Evolutionary conservation across 2,113 vertebrate genomes (phyloP).

Genomic region (Paramisgurnus dabryanus): DNA sequence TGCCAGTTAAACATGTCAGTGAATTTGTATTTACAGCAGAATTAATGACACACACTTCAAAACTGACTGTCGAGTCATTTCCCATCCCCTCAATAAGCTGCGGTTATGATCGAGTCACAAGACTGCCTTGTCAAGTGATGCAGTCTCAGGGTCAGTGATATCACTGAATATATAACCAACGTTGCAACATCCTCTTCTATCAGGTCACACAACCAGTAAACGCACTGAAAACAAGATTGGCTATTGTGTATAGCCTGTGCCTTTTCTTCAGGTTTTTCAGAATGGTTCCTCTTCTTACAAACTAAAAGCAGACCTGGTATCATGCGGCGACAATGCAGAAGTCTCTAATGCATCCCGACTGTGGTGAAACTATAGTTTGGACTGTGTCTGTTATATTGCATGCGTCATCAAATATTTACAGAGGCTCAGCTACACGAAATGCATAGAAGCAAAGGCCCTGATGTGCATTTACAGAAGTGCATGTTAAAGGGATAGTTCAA

Average conservation of each 20-base stretch:
- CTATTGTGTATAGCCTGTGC: background rate
- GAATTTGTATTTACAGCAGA: background rate
- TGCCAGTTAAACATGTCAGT: background rate
- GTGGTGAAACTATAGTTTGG: background rate
- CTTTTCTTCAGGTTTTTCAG: background rate
- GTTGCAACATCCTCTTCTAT: background rate
- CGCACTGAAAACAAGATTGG: constrained; percentile 2
- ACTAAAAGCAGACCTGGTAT: constrained; percentile 30
- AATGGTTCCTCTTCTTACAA: constrained; percentile 23
- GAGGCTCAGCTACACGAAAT: constrained; percentile 4
- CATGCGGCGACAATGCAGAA: constrained; percentile 8
- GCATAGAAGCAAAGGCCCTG: background rate
- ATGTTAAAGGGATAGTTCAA: background rate
- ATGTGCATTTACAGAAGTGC: background rate
- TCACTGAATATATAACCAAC: background rate
- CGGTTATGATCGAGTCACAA: constrained; percentile 11
- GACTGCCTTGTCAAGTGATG: constrained; percentile 23
- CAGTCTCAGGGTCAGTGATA: constrained; percentile 3
- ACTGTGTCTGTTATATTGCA: background rate
- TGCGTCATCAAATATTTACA: constrained; percentile 3
- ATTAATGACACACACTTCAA: background rate
- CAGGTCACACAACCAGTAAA: constrained; percentile 1
- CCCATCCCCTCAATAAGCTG: constrained; percentile 4
- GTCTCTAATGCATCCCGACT: background rate
- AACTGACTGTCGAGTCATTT: background rate